phyloP scores from a whole-genome alignment of 2,888 invertebrate genomes.

The Lomographa bimaculata region DNA sequence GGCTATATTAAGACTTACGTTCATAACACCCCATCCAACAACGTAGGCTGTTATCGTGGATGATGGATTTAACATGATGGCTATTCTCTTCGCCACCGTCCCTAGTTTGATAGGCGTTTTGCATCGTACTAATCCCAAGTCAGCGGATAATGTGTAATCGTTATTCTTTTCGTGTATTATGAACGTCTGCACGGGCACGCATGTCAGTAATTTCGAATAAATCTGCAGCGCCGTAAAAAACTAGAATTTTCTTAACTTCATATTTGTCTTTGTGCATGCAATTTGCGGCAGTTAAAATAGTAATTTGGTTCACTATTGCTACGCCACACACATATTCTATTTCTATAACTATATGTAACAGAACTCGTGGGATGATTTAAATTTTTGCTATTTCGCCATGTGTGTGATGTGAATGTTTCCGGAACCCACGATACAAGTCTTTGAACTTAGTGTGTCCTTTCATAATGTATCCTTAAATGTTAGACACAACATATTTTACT shows the following conservation, averaged over 20 bases:
- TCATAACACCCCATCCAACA: slow-evolving; percentile 39
- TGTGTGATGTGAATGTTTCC: no score
- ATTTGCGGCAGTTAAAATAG: slow-evolving; percentile 38
- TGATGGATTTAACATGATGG: slow-evolving; percentile 18
- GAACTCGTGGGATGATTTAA: slow-evolving; percentile 3
- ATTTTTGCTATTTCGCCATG: not conserved
- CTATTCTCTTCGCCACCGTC: slow-evolving; percentile 5
- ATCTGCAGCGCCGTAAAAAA: no score
- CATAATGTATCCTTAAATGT: slow-evolving; percentile 4
- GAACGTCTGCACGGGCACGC: slow-evolving; percentile 1
- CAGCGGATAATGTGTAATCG: not conserved
- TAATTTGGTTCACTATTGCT: slow-evolving; percentile 34
- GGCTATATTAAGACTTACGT: slow-evolving; percentile 40
- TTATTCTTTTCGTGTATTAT: slow-evolving; percentile 5
- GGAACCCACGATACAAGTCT: no score
- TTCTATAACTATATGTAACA: slow-evolving; percentile 1
- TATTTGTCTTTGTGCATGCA: no score
- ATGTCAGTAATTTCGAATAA: no score
- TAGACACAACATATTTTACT: not conserved
- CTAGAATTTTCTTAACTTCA: no score
- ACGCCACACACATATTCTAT: slow-evolving; percentile 33
- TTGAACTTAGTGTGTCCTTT: no score
- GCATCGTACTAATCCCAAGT: slow-evolving; percentile 6
- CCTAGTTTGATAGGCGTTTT: not conserved
- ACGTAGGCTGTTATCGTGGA: slow-evolving; percentile 21